A percentile compares a stretch with the other conserved stretches of the same genome.
Conservation (phyloP, 2,113 vertebrate species). For the Sporophila hypoxantha region DNA sequence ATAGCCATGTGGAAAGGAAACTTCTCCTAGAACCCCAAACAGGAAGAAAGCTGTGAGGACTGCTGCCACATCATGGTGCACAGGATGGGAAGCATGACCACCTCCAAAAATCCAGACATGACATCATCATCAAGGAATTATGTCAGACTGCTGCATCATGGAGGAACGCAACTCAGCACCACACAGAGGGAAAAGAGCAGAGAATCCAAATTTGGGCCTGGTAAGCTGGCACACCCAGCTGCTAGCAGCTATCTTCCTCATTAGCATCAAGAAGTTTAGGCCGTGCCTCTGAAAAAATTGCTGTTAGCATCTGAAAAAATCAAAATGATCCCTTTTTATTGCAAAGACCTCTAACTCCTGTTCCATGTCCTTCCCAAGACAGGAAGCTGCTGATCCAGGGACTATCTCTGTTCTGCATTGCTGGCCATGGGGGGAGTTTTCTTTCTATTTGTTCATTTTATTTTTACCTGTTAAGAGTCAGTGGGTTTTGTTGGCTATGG, state of each 20-base stretch:
- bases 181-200: background rate
- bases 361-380: background rate
- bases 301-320: background rate
- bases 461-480: background rate
- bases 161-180: background rate
- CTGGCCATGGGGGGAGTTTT: background rate
- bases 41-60: background rate
- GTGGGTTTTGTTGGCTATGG: accelerated
- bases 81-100: background rate
- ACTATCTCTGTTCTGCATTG: background rate
- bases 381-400: background rate
- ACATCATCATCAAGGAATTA: background rate
- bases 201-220: background rate
- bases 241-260: background rate
- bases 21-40: background rate
- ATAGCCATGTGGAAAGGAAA: background rate
- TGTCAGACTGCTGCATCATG: background rate
- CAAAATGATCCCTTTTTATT: background rate
- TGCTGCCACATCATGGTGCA: background rate
- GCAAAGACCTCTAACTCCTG: background rate
- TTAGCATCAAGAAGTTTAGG: background rate
- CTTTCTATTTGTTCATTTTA: background rate
- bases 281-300: background rate
- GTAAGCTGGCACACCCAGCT: background rate
- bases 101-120: background rate